phyloP scores from a whole-genome alignment of 2,113 vertebrate genomes.

The Calcarius ornatus region DNA sequence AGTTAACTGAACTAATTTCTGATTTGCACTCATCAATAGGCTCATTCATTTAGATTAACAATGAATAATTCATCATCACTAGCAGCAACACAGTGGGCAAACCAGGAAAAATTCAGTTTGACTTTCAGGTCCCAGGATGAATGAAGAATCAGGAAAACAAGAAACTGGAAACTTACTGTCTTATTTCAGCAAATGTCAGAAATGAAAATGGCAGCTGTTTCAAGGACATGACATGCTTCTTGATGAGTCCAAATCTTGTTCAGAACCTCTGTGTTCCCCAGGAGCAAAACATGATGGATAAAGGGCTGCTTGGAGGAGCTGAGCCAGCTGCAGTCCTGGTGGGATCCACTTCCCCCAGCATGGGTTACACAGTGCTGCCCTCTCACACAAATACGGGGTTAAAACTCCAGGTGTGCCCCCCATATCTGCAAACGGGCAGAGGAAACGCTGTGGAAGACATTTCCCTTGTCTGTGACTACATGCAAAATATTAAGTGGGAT shows the following conservation, averaged over 20 bases:
- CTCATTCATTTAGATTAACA: neutral
- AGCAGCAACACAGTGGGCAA: neutral
- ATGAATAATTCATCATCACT: conserved; percentile 28
- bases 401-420: neutral
- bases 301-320: neutral
- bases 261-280: neutral
- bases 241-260: neutral
- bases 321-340: accelerated
- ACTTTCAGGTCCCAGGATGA: neutral
- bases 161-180: neutral
- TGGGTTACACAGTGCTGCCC: neutral
- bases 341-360: neutral
- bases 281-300: neutral
- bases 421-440: neutral
- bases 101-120: neutral
- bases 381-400: neutral
- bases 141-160: neutral
- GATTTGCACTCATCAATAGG: neutral
- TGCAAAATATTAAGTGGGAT: neutral
- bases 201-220: neutral
- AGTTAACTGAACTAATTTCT: neutral
- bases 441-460: neutral
- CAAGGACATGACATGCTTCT: neutral
- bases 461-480: neutral
- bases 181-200: neutral